Conservation (phyloP, 2,797 vertebrate species). For the Microctenopoma steveboyesi region DNA sequence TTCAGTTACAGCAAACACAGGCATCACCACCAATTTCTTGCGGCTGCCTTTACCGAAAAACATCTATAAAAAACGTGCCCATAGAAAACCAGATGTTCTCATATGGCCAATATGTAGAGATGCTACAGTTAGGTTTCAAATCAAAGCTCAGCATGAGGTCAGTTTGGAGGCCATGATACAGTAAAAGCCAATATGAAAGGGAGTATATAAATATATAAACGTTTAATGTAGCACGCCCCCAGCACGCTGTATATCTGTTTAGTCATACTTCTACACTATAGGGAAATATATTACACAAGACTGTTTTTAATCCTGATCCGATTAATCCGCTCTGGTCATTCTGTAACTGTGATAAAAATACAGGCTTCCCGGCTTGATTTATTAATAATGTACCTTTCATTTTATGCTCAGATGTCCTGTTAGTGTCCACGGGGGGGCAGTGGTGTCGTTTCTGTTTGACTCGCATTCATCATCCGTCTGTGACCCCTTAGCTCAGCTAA, state of each 20-base stretch:
- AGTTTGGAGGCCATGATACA: neutral
- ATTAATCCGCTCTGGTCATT: neutral
- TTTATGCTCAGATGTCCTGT: rapidly evolving
- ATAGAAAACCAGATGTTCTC: constrained; percentile 49
- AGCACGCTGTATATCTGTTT: neutral
- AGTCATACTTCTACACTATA: neutral
- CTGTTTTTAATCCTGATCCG: neutral
- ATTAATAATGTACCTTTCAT: neutral
- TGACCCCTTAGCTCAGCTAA: neutral
- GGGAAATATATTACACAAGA: neutral
- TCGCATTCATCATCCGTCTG: neutral
- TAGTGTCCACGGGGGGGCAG: constrained; percentile 51
- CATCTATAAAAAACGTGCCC: constrained; percentile 23
- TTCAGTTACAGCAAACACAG: constrained; percentile 11
- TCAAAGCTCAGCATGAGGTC: neutral
- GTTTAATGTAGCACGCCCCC: too few relatives aligned
- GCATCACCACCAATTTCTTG: constrained; percentile 44
- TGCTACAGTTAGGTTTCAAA: neutral
- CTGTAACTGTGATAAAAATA: too few relatives aligned
- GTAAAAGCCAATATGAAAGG: constrained; percentile 11
- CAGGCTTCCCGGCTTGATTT: neutral
- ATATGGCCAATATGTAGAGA: constrained; percentile 16
- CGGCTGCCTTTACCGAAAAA: constrained; percentile 16
- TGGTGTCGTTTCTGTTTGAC: neutral
- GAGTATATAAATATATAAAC: neutral